Evolutionary conservation across 2,113 vertebrate species (phyloP).

Genomic region (Corythornis vintsioides): DNA sequence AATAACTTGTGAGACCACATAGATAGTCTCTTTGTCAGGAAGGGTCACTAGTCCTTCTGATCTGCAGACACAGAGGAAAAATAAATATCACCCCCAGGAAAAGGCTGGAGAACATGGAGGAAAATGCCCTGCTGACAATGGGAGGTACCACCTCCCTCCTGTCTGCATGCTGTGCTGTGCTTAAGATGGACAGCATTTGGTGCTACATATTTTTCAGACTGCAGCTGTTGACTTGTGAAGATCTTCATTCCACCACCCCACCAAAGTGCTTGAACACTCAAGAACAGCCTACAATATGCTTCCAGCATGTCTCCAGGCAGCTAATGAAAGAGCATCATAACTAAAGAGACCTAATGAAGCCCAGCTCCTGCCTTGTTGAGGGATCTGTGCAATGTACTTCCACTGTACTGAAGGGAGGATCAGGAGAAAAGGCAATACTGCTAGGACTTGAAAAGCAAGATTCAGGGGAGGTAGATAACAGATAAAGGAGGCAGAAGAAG

Average conservation of each 20-base stretch:
- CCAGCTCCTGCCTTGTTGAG: too few species aligned
- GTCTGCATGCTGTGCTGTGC: rapidly evolving
- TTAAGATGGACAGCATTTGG: not conserved
- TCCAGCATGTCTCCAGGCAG: too few species aligned
- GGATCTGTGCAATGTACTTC: too few species aligned
- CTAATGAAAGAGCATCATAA: too few species aligned
- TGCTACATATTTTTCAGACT: not conserved
- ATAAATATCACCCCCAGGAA: not conserved
- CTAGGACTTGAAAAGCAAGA: too few species aligned
- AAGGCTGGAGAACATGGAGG: not conserved
- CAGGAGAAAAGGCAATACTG: too few species aligned
- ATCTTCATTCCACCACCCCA: too few species aligned
- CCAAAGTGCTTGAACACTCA: too few species aligned
- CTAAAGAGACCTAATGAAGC: too few species aligned
- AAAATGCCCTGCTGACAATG: not conserved
- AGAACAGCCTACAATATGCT: too few species aligned
- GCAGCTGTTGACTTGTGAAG: too few species aligned
- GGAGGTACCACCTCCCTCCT: not conserved
- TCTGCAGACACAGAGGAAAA: not conserved
- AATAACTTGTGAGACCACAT: not conserved
- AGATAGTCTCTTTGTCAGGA: not conserved
- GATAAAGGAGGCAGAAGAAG: not conserved
- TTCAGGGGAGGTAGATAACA: not conserved
- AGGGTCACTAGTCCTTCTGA: not conserved
- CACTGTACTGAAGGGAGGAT: too few species aligned